Base-by-base conservation (phyloP, 2,797 vertebrate species). In the Aplochiton taeniatus region DNA sequence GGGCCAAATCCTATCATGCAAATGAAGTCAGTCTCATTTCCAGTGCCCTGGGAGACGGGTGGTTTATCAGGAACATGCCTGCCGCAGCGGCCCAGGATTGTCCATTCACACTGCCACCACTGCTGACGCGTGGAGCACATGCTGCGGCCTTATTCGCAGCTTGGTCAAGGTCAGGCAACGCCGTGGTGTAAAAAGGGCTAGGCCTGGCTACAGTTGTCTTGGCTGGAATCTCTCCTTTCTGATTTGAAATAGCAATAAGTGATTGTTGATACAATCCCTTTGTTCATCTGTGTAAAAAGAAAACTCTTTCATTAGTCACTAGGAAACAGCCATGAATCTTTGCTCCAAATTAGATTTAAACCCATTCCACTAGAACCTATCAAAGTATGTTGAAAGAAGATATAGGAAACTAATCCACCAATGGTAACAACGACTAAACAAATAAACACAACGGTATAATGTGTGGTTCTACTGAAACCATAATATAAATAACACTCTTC, bases 51-150 rank as follows among this genome's bases (percentile, higher is more conserved):
- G 77, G 81, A 82, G 77, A 80, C 69, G 71, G 52, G 42, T 58
- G 70, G 75, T 83, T 84, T 77, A 82, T 88, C 82, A 80, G 82
- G 74, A 78, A 76, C 73, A 79, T 50, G 79, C 19, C 75, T 73
- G 69, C 63, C 69, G 76, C 65, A 68, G 65, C 79, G 65, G 71
- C 47, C 73, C 63, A 31, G 49, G 53, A 70, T 79, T 81, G 79
- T 74, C 74, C 69, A 51, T 70, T 80, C 68, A 77, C 65, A 65
- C 4, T 55, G 55, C 31, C 31, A 31, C 31, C 31, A 31, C 31
- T 31, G 41, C 11, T 31, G 53, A 64, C 60, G 63, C 66, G 67
- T 56, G 60, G 19, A 46, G 62, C 76, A 69, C 52, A 44, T 70
- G 49, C 64, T 60, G 62, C 44, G 72, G 73, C 74, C 72, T 47